A percentile compares a stretch with the other conserved stretches of the same genome.
phyloP scores from a whole-genome alignment of 2,797 vertebrate genomes.

The Monodelphis domestica region DNA sequence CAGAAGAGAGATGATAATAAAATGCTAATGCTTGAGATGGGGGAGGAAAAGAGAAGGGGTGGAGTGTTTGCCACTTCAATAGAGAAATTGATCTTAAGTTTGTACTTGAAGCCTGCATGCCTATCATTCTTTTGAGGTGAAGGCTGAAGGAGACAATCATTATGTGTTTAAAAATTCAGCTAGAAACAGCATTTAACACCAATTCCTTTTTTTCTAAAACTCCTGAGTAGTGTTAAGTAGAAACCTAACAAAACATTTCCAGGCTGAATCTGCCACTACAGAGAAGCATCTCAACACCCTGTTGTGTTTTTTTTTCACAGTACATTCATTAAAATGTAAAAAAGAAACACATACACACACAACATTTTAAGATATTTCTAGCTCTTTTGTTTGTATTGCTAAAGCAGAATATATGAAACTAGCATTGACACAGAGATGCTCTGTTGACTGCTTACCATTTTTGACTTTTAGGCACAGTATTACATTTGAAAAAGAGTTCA shows the following conservation, averaged over 20 bases:
- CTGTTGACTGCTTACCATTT: conserved; percentile 47
- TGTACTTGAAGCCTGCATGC: not conserved
- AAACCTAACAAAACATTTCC: not conserved
- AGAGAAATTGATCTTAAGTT: conserved; percentile 28
- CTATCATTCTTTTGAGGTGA: conserved; percentile 52
- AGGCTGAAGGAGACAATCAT: not conserved
- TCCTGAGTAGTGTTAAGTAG: conserved; percentile 22
- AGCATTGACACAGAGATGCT: conserved; percentile 43
- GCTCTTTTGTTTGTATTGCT: conserved; percentile 40
- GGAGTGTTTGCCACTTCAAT: not conserved
- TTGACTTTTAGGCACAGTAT: not conserved
- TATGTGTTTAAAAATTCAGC: conserved; percentile 20
- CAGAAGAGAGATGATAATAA: conserved; percentile 25
- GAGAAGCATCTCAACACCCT: not conserved
- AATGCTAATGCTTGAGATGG: conserved; percentile 7
- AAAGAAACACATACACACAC: too few relatives aligned
- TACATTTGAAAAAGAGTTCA: conserved; percentile 53
- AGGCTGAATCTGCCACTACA: not conserved
- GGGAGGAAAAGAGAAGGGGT: not conserved
- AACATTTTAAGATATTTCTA: conserved; percentile 47
- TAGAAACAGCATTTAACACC: conserved; percentile 30
- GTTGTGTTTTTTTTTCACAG: not conserved
- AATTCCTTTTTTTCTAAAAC: conserved; percentile 54
- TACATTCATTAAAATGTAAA: conserved; percentile 49
- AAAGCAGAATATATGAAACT: conserved; percentile 48